Base-by-base conservation (phyloP, 2,797 vertebrate genomes). In the Melanotaenia boesemani region DNA sequence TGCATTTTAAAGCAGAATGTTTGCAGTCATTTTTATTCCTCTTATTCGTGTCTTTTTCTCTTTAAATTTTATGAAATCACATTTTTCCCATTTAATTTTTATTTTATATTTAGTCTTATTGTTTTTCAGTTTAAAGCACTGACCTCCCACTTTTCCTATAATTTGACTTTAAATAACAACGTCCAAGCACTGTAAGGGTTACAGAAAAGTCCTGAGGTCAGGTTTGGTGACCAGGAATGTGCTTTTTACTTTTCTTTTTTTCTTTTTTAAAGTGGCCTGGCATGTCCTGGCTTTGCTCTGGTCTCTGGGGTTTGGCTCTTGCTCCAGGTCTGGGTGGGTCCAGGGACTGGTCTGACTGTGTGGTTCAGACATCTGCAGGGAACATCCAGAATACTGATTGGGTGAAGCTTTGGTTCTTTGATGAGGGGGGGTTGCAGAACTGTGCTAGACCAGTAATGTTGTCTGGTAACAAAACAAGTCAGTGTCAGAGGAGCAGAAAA, bases 291-390 rank as follows among this genome's bases (percentile, higher is more conserved):
- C 74, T 73, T 28, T 10, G 66, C 57, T 67, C 64, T 50, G 67
- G 36, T 70, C 72, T 58, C 72, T 72, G 62, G 79, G 85, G 77
- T 85, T 87, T 84, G 86, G 87, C 85, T 82, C 71, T 1, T 57
- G 72, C 22, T 81, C 44, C 79, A 28, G 82, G 82, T 83, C 61
- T 90, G 89, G 89, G 89, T 85, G 86, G 84, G 66, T 87, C 88
- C 84, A 74, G 63, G 56, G 8, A 52, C 86, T 58, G 72, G 78
- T 68, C 68, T 44, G 74, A 13, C 73, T 77, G 67, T 80, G 86
- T 68, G 88, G 88, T 83, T 86, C 44, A 1, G 73, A 74, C 81
- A 77, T 83, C 87, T 28, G 44, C 60, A 70, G 68, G 75, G 74
- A 63, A 61, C 37, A 66, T 72, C 74, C 60, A 79, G 37, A 79